Percentiles rank a stretch among this genome's conserved stretches.
Evolutionary conservation across 2,888 invertebrate species (phyloP).

Genomic region (Steromphala cineraria): DNA sequence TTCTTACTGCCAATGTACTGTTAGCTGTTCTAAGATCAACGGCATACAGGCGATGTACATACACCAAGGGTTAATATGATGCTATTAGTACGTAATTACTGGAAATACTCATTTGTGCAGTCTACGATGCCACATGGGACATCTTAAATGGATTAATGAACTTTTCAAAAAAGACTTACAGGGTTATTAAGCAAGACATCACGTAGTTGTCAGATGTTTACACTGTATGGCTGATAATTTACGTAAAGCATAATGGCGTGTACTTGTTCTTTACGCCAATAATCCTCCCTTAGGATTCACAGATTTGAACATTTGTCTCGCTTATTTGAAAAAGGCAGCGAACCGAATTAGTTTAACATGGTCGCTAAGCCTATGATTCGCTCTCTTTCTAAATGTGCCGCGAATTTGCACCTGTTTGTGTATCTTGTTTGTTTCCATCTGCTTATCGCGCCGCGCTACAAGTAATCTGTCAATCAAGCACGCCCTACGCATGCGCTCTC

Average conservation of each 20-base stretch:
- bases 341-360: conserved; percentile 11
- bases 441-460: neutral
- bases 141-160: conserved; percentile 1
- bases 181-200: neutral
- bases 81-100: conserved; percentile 5
- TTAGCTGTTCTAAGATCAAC: too few species aligned
- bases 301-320: conserved; percentile 4
- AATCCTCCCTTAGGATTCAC: neutral
- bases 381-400: neutral
- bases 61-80: too few species aligned
- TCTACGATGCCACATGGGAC: neutral
- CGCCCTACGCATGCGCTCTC: neutral
- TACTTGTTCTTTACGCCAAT: neutral
- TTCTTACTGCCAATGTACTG: too few species aligned
- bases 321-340: conserved; percentile 5
- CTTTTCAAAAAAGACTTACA: conserved; percentile 8
- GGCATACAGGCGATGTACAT: too few species aligned
- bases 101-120: neutral
- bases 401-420: conserved; percentile 6
- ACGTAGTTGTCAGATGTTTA: conserved; percentile 4
- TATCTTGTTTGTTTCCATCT: conserved; percentile 16
- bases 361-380: neutral
- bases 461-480: neutral
- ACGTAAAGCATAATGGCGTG: neutral
- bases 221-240: conserved; percentile 15